Evolutionary conservation across 2,797 vertebrate species (phyloP), one percentile per base, ranked within the genome.

Genomic region (Pseudochirops corinnae): DNA sequence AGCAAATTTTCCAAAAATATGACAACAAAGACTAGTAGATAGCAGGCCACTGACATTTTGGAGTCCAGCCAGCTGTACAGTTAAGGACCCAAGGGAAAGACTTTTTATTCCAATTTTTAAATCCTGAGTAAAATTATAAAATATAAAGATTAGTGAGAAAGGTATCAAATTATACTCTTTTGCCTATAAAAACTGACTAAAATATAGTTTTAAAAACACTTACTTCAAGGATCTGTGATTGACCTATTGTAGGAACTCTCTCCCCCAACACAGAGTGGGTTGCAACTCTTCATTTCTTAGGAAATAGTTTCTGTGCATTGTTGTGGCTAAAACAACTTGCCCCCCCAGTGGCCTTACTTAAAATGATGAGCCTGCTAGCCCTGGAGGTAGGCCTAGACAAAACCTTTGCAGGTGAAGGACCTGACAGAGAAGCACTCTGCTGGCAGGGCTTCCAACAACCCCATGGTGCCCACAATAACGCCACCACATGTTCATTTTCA

Each of bases 61-160:
- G 11, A 10, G 93, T 95, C 94, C 94, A 67, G 93, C 3, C 91
- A 95, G 24, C 6, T 74, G 14, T 50, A 87, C 46, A 26, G 39
- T 87, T 87, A 87, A 46, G 74, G 92, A 90, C 87, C 56, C 26
- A 12, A 10, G 55, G 55, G 67, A 74, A 90, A 82, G 55, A 91
- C 58, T 93, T 74, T 60, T 55, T 29, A 90, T 9, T 94, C 55
- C 56, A 92, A 91, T 74, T 92, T 33, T 67, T 55, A 10, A 96
- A 93, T 55, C 92, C 55, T 96, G 74, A n/a, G 39, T 12, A 58
- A 94, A 11, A 87, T 87, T 56, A 93, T 39, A 26, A 95, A 94
- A 52, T 93, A 74, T 14, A 62, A 0, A 90, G 92, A 96, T 46
- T 95, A 93, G 91, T 92, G 91, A 92, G 92, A 93, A 93, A 92